Evolutionary conservation across 2,888 invertebrate species (phyloP).

Genomic region (Metellina segmentata): DNA sequence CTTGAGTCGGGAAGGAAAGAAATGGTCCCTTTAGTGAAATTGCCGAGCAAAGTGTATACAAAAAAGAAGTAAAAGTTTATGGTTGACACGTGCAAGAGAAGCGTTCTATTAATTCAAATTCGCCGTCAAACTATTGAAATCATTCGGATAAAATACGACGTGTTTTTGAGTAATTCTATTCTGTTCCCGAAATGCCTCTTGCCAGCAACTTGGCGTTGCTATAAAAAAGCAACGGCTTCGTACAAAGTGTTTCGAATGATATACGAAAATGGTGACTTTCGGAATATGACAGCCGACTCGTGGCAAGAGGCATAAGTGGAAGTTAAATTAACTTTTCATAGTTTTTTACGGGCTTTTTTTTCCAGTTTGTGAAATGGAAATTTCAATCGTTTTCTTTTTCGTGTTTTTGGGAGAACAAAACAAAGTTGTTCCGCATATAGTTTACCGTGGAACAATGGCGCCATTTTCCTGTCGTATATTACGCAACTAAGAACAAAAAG

Average conservation of each 20-base stretch:
- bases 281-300: constrained; percentile 55
- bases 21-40: not conserved
- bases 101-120: constrained; percentile 45
- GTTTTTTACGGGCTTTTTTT: constrained; percentile 29
- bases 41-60: not conserved
- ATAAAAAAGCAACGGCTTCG: constrained; percentile 5
- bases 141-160: not conserved
- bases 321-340: constrained; percentile 36
- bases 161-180: constrained; percentile 47
- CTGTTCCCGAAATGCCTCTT: constrained; percentile 18
- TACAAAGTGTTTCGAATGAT: constrained; percentile 10
- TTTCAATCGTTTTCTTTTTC: constrained; percentile 13
- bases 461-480: constrained; percentile 57
- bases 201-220: not conserved
- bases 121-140: not conserved
- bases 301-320: constrained; percentile 27
- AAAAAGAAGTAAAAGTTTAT: constrained; percentile 23
- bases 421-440: constrained; percentile 61
- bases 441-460: constrained; percentile 49
- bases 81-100: constrained; percentile 30
- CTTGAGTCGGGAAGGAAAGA: not conserved
- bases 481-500: constrained; percentile 33
- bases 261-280: constrained; percentile 33
- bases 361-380: constrained; percentile 31
- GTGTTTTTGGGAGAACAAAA: constrained; percentile 40